These are phyloP conservation scores for Rhea pennata DNA, from an alignment of 2,113 vertebrate genomes.

Conservation along the genomic window DNA sequence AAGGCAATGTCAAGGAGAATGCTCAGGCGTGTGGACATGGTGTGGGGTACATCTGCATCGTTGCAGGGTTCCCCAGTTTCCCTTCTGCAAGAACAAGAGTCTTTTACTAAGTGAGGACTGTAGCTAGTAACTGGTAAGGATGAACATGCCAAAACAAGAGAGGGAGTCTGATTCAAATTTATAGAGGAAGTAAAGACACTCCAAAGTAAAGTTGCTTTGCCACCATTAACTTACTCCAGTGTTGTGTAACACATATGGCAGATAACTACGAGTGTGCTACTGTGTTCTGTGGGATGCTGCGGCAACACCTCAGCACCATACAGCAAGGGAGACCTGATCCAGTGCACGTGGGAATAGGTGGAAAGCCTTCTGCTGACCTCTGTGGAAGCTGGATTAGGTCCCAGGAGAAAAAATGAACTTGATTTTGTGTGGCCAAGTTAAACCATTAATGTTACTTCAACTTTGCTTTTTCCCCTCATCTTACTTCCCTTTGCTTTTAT, in stretches of 20 bases:
- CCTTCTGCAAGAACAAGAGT: not conserved
- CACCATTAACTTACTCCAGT: not conserved
- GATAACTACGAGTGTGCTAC: not conserved
- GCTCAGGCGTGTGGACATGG: not conserved
- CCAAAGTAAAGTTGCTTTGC: not conserved
- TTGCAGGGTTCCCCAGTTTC: not conserved
- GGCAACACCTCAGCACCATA: not conserved
- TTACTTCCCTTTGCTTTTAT: conserved; percentile 47
- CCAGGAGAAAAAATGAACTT: conserved; percentile 5
- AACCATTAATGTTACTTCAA: conserved; percentile 38
- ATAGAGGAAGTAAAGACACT: not conserved
- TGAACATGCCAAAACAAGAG: not conserved
- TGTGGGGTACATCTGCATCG: not conserved
- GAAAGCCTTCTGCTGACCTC: conserved; percentile 36
- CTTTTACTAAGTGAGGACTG: not conserved
- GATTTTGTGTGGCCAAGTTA: conserved; percentile 46
- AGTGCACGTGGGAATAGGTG: not conserved
- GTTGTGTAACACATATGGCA: rapidly evolving
- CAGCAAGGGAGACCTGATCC: not conserved
- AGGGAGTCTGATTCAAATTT: not conserved
- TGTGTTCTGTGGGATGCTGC: not conserved
- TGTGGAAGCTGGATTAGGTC: conserved; percentile 38
- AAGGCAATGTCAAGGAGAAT: conserved; percentile 18
- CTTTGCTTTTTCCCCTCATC: not conserved
- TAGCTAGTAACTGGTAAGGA: not conserved